Base-by-base conservation (phyloP, 2,113 vertebrate genomes). In the Cichladusa arquata region DNA sequence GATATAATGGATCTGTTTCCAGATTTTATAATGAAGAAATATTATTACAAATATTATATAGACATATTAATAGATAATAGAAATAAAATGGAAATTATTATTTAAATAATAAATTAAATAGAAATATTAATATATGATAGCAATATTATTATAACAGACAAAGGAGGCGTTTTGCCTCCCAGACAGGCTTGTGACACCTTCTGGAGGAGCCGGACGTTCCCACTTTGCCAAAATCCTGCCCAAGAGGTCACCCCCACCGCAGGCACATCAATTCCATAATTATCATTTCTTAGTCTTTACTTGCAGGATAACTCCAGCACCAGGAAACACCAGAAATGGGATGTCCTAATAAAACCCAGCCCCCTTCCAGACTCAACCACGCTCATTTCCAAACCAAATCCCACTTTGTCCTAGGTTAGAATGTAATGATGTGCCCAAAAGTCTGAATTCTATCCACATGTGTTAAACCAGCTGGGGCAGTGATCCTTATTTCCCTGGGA, bases 1-100 rank as follows among this genome's bases (percentile, higher is more conserved):
- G 36, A 7, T 11, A 7, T 6, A 0, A 1, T 4, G 34, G 1
- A 4, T 23, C 2, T 3, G 1, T 3, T 25, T 40, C 20, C 61
- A 53, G 80, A 6, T 51, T 36, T 33, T 23, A 33, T 7, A 15
- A 9, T n/a, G 13, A 19, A 45, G 25, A n/a, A 50, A 13, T 18
- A 4, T 6, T 33, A 19, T 16, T 47, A 23, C 22, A 47, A 22
- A 47, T 47, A 47, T 22, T 20, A 47, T 26, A 26, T 12, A 29
- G 80, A 18, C 24, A 23, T 19, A 19, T 45, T 45, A 45, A 45
- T 10, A 45, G 19, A 45, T 20, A 44, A 44, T 24, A 48, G 29
- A 50, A 15, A 45, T 45, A 2, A 44, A 45, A 45, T 45, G 4
- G 44, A 19, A 45, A 45, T 19, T 45, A 19, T 45, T 45, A 45